Evolutionary conservation across 2,113 vertebrate genomes (phyloP).

Genomic region (Rhineura floridana): DNA sequence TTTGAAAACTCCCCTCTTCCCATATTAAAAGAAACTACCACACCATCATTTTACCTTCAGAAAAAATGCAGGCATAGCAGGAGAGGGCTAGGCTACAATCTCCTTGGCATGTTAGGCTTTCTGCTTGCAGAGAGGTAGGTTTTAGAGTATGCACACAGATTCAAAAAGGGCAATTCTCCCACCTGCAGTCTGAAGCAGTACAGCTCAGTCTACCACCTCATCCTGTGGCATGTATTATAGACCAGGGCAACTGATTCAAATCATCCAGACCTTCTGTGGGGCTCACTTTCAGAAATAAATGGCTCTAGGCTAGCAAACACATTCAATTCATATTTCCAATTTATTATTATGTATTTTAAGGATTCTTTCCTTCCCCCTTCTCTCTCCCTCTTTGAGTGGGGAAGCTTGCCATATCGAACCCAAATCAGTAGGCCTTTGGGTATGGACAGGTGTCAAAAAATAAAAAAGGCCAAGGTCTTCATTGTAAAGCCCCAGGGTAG

Average conservation of each 20-base stretch:
- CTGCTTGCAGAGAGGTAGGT: not conserved
- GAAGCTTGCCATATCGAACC: slow-evolving; percentile 48
- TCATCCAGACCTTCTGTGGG: slow-evolving; percentile 4
- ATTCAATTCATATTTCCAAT: slow-evolving; percentile 49
- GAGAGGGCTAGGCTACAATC: too few relatives aligned
- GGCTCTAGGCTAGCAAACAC: slow-evolving; percentile 42
- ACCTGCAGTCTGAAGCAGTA: not conserved
- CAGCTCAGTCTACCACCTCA: not conserved
- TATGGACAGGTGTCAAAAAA: slow-evolving; percentile 5
- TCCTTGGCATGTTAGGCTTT: not conserved
- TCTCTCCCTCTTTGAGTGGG: slow-evolving; percentile 44
- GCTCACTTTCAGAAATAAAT: slow-evolving; percentile 29
- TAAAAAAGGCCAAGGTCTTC: not conserved
- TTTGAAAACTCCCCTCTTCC: not conserved
- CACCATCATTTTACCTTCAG: not conserved
- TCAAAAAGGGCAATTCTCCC: not conserved
- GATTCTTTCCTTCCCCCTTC: slow-evolving; percentile 15
- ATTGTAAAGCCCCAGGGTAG: not conserved
- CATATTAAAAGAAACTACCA: not conserved
- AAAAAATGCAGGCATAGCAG: not conserved
- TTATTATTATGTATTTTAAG: slow-evolving; percentile 11
- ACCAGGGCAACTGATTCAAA: not conserved
- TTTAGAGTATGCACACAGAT: not conserved
- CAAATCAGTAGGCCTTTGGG: slow-evolving; percentile 49
- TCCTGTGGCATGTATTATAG: not conserved